A percentile compares a stretch with the other conserved stretches of the same genome.
Evolutionary conservation across 2,797 vertebrate species (phyloP).

Genomic region (Molossus molossus): DNA sequence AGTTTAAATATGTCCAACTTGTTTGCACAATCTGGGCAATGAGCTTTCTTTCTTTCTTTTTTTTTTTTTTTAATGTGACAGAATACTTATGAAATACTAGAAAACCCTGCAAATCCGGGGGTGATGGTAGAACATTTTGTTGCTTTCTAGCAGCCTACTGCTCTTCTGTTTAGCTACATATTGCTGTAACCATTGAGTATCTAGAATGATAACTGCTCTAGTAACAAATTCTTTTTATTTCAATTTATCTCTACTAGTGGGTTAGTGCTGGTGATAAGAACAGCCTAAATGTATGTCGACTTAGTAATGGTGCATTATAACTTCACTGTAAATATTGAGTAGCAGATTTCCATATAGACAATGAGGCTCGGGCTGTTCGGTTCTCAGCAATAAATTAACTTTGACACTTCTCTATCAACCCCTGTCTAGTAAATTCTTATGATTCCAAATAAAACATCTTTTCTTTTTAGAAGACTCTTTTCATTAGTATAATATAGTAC

Average conservation of each 20-base stretch:
- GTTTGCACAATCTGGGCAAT: constrained; percentile 59
- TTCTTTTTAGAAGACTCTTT: constrained; percentile 21
- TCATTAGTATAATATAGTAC: neutral
- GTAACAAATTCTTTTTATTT: constrained; percentile 70
- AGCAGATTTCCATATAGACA: constrained; percentile 36
- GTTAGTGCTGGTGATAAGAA: constrained; percentile 33
- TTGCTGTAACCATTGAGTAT: constrained; percentile 65
- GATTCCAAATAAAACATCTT: constrained; percentile 53
- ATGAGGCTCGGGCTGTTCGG: neutral
- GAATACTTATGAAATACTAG: constrained; percentile 64
- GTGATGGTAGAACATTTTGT: neutral
- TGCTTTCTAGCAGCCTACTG: constrained; percentile 62
- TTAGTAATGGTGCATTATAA: neutral
- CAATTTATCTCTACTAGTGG: neutral
- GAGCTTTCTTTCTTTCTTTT: constrained; percentile 56
- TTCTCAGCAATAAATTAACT: constrained; percentile 56
- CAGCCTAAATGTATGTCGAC: neutral
- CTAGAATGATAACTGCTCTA: constrained; percentile 36
- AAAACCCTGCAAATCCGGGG: constrained; percentile 66
- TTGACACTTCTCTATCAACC: neutral
- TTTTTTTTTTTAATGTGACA: constrained; percentile 15
- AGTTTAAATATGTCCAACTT: constrained; percentile 58
- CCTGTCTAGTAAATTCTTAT: constrained; percentile 9
- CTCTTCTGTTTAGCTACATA: constrained; percentile 62
- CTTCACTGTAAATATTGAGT: constrained; percentile 54